Evolutionary conservation across 2,888 invertebrate genomes (phyloP).

Genomic region (Meghimatium bilineatum): DNA sequence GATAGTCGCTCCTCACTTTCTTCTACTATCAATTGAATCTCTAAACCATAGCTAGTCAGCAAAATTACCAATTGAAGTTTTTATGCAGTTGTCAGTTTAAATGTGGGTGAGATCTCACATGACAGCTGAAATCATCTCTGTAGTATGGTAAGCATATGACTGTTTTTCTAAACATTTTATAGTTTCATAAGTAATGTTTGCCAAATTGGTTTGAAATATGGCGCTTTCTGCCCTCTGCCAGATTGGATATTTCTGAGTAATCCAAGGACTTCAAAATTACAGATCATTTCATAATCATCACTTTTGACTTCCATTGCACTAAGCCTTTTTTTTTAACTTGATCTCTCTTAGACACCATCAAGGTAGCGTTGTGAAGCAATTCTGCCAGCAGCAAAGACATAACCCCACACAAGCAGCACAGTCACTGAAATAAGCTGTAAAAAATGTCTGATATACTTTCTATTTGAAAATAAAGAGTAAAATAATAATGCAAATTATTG

Average conservation of each 20-base stretch:
- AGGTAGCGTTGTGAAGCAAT: constrained; percentile 60
- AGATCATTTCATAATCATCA: constrained; percentile 70
- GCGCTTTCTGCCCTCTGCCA: constrained; percentile 70
- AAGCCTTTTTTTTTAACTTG: background rate
- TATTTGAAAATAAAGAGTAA: no score
- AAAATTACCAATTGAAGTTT: constrained; percentile 91
- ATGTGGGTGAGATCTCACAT: constrained; percentile 84
- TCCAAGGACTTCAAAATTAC: constrained; percentile 74
- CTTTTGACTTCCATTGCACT: constrained; percentile 73
- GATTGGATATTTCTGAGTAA: constrained; percentile 73
- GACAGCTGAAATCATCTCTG: constrained; percentile 84
- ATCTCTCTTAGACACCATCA: background rate
- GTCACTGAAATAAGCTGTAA: constrained; percentile 66
- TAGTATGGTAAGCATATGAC: constrained; percentile 84
- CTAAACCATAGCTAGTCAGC: constrained; percentile 88
- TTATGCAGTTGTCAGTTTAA: constrained; percentile 86
- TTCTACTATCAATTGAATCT: constrained; percentile 93
- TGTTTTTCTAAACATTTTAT: constrained; percentile 88
- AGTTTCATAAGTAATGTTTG: constrained; percentile 81
- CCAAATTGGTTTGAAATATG: constrained; percentile 72
- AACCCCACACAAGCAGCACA: constrained; percentile 69
- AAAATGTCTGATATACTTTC: no score
- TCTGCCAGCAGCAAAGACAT: constrained; percentile 69
- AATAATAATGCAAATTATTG: no score
- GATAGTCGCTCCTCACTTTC: constrained; percentile 92